Base-by-base conservation (phyloP, 2,888 invertebrate species). In the Helleia helle region DNA sequence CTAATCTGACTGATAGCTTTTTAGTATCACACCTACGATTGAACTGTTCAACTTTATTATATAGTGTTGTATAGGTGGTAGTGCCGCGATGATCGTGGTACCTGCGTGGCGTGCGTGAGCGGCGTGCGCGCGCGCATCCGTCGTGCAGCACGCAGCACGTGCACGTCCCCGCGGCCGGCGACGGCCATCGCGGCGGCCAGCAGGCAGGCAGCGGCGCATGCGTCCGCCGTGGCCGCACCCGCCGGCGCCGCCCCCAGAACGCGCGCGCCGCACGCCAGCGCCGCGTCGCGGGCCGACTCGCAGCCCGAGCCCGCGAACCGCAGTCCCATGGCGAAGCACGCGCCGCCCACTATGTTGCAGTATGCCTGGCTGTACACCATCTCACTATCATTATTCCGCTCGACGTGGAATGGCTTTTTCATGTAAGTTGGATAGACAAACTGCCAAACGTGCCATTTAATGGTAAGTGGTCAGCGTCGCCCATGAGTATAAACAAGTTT, bases 271-370 rank as follows among this genome's bases (percentile, higher is more conserved):
- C 91, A 93, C 59, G 91, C 89, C 47, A 93, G 88, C 17, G 96
- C 81, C 0, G 93, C 91, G 58, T 91, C 88, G 42, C 93, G 93
- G 0, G 97, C 98, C 40, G 90, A 89, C 40, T 87, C 84, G 69
- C 95, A 90, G 7, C 94, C 94, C 0, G 97, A 93, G 25, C 99
- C 98, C 1, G 99, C 98, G 85, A 92, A 99, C 50, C 94, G 93
- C 2, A 99, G 85, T 1, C 97, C 98, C 54, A 99, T 76, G 4
- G 95, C 94, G 86, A 99, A 93, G 55, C 97, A 96, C 1, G 95
- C 96, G 11, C 99, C 99, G 0, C 96, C 93, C 44, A 97, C 88
- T 48, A 98, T 95, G 72, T 98, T 97, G 75, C 97, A 96, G 77
- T 96, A 99, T 0, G 97, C 97, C 87, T 98, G 97, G 58, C 95